phyloP scores from a whole-genome alignment of 2,888 invertebrate genomes.

The Hirtodrosophila alboralis region DNA sequence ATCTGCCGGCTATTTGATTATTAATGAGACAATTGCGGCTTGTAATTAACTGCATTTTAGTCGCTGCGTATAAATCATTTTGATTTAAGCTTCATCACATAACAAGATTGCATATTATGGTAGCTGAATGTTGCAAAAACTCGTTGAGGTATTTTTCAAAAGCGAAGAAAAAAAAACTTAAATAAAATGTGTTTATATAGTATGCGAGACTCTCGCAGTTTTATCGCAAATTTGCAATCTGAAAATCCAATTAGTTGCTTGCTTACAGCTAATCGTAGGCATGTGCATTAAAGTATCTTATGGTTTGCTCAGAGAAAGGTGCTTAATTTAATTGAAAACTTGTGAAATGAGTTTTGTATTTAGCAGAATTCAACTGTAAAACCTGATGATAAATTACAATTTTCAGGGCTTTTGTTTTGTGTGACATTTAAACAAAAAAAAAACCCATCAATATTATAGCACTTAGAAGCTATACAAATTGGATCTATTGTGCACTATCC shows the following conservation, averaged over 20 bases:
- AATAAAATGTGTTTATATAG: too few species aligned
- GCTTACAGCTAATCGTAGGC: constrained; percentile 10
- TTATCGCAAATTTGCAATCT: constrained; percentile 57
- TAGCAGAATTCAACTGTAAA: too few species aligned
- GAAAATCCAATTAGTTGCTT: constrained; percentile 63
- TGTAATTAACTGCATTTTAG: constrained; percentile 68
- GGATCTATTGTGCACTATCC: constrained; percentile 33
- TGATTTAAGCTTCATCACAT: constrained; percentile 75
- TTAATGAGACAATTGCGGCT: constrained; percentile 69
- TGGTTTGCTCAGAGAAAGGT: constrained; percentile 12
- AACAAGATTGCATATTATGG: constrained; percentile 73
- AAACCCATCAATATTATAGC: constrained; percentile 45
- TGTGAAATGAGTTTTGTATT: not conserved
- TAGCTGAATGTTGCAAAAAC: constrained; percentile 41
- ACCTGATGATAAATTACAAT: too few species aligned
- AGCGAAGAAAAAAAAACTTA: constrained; percentile 1
- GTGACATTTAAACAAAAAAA: constrained; percentile 12
- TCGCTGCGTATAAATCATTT: constrained; percentile 65
- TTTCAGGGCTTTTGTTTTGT: constrained; percentile 1
- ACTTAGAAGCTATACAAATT: constrained; percentile 9
- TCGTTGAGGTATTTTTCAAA: constrained; percentile 31
- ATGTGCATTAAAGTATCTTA: constrained; percentile 7
- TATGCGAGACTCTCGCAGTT: constrained; percentile 20
- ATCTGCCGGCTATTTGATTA: constrained; percentile 42
- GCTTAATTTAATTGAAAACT: not conserved